Evolutionary conservation across 2,888 invertebrate species (phyloP), one percentile per base, ranked within the genome.

Genomic region (Nysson spinosus): DNA sequence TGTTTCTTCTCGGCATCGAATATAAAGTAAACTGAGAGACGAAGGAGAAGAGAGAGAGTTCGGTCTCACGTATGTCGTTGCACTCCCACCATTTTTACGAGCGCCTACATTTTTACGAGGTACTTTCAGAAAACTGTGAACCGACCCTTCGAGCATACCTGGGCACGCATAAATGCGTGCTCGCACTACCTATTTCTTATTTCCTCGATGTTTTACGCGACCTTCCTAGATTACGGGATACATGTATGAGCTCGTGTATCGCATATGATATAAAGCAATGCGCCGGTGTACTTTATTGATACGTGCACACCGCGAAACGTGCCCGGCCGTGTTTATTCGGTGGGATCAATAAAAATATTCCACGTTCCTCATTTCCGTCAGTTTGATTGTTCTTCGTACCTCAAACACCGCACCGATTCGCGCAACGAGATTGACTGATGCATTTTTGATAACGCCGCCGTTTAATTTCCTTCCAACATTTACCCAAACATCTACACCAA

Each of bases 101-200:
- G 52, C 58, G 49, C 46, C 70, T 47, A 55, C 56, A 57, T 71
- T 76, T 66, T 76, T 76, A 76, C 61, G 76, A 67, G 43, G 46
- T 58, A 61, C 72, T 71, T 64, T 24, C 52, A 46, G 37, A 58
- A 62, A 72, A 64, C 52, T 72, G 65, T 42, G 56, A 52, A 55
- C 44, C 58, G 34, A 60, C 32, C 56, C 57, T 55, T 64, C 54
- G 19, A 14, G 17, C 14, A 42, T 58, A 60, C 61, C 60, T 69
- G 60, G 37, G 44, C 46, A 20, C 43, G 51, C 57, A 57, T 58
- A 72, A 65, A 62, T 46, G 43, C 61, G 43, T 50, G 22, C 30
- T 6, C 2, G 37, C 34, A 51, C 62, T 75, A 65, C 42, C 37
- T 30, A 26, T 50, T 57, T 50, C 12, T 22, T 37, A 37, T 52